phyloP scores from a whole-genome alignment of 2,113 vertebrate species.

The Oncorhynchus nerka region DNA sequence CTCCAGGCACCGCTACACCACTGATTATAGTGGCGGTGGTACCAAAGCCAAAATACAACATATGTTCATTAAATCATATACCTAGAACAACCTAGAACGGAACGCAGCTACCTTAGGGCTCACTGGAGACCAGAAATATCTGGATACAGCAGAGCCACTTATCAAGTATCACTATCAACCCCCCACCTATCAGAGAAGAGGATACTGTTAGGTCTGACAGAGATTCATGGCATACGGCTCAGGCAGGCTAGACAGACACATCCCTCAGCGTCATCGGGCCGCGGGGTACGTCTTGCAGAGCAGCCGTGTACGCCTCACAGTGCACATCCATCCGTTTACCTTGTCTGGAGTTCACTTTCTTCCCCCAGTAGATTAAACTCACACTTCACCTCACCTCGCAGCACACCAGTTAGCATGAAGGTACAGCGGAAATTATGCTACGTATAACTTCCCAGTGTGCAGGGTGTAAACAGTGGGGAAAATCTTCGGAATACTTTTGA shows the following conservation, averaged over 20 bases:
- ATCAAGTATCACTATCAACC: constrained; percentile 1
- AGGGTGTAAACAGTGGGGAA: constrained; percentile 21
- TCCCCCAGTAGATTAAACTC: constrained; percentile 65
- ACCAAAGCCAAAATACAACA: too few species aligned
- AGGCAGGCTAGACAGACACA: constrained; percentile 14
- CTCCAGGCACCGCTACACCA: too few species aligned
- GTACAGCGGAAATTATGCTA: constrained; percentile 30
- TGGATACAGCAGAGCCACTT: neutral
- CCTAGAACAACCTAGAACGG: too few species aligned
- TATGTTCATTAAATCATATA: too few species aligned
- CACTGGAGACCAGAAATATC: neutral
- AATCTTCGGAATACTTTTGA: constrained; percentile 30
- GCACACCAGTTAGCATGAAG: constrained; percentile 43
- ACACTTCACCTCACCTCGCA: constrained; percentile 55
- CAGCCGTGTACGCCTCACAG: constrained; percentile 29
- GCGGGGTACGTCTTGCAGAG: neutral
- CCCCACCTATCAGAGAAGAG: constrained; percentile 16
- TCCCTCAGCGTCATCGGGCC: constrained; percentile 14
- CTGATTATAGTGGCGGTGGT: too few species aligned
- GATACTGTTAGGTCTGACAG: constrained; percentile 9
- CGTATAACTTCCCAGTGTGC: constrained; percentile 33
- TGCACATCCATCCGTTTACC: constrained; percentile 46
- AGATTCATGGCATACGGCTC: constrained; percentile 19
- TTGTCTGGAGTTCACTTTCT: constrained; percentile 52
- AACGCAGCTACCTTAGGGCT: neutral